Percentiles rank a stretch among this genome's conserved stretches.
phyloP scores from a whole-genome alignment of 1,140 invertebrate genomes.

The Scaptomyza hsui region DNA sequence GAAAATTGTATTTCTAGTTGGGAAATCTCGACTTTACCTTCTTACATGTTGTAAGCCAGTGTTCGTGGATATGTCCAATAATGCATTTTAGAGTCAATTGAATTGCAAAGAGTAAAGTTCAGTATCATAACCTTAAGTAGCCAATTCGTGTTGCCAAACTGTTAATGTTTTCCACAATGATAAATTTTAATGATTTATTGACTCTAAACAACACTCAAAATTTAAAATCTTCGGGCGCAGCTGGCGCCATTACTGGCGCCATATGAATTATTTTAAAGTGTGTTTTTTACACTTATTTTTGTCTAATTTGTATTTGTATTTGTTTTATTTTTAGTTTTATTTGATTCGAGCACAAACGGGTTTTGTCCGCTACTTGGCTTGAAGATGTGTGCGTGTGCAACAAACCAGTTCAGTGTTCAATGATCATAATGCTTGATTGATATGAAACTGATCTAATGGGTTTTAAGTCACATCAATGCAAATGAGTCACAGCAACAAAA shows the following conservation, averaged over 20 bases:
- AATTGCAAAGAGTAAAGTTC: conserved; percentile 60
- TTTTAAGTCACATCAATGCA: conserved; percentile 61
- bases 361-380: conserved; percentile 4
- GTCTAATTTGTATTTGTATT: neutral
- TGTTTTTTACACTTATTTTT: conserved; percentile 54
- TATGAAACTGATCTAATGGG: conserved; percentile 76
- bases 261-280: conserved; percentile 61
- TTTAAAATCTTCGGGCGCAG: conserved; percentile 23
- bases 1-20: too few species aligned
- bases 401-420: conserved; percentile 58
- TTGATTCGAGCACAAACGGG: conserved; percentile 28
- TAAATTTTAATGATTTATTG: conserved; percentile 49
- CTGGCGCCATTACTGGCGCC: conserved; percentile 43
- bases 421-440: conserved; percentile 63
- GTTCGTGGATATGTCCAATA: neutral
- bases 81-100: conserved; percentile 29
- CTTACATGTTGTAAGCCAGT: too few species aligned
- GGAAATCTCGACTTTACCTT: too few species aligned
- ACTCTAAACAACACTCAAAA: conserved; percentile 22
- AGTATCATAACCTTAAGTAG: conserved; percentile 26
- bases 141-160: conserved; percentile 19
- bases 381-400: conserved; percentile 21
- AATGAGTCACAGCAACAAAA: conserved; percentile 46
- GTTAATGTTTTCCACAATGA: conserved; percentile 53
- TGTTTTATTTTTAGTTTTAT: conserved; percentile 10